Evolutionary conservation across 2,888 invertebrate species (phyloP), one percentile per base, ranked within the genome.

Genomic region (Amphipyra berbera): DNA sequence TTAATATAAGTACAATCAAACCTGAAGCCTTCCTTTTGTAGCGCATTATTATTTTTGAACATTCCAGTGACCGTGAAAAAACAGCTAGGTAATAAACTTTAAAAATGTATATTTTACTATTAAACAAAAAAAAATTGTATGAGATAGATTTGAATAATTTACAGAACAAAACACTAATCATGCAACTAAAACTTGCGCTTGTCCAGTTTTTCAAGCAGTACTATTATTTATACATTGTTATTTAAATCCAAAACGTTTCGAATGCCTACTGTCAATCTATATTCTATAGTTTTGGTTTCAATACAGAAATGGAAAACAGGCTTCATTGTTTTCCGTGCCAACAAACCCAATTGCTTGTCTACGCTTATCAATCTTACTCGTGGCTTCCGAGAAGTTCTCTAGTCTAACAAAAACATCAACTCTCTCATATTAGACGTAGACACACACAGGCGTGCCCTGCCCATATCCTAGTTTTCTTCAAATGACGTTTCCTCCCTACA

Each of bases 391-490:
- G 37, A 42, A 37, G 14, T 21, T 50, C 14, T 35, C 8, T 33
- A 46, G n/a, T 30, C 30, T 21, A 14, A 65, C 44, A 58, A 37
- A 14, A 33, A 59, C 21, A 42, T 42, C 9, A 42, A 62, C 27
- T 55, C 47, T 38, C 41, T 47, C 46, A 45, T 45, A 56, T 52
- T 37, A 48, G 33, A 35, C 4, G n/a, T 35, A 30, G 40, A 42
- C n/a, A 38, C 14, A 61, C 15, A 56, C 64, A 61, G 61, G 40
- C 30, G 54, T 55, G 62, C 37, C 46, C 12, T 55, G 62, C 37
- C 46, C 12, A 21, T 38, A 57, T 53, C 14, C 35, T 12, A 61
- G 30, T 52, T 74, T 52, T 42, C 35, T 42, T 46, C 46, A 63
- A 68, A 63, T 57, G 54, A 6, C 45, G 21, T 52, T 41, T 54